Percentiles rank a stretch among this genome's conserved stretches.
phyloP scores from a whole-genome alignment of 2,888 invertebrate species.

The Cataglyphis cursor region DNA sequence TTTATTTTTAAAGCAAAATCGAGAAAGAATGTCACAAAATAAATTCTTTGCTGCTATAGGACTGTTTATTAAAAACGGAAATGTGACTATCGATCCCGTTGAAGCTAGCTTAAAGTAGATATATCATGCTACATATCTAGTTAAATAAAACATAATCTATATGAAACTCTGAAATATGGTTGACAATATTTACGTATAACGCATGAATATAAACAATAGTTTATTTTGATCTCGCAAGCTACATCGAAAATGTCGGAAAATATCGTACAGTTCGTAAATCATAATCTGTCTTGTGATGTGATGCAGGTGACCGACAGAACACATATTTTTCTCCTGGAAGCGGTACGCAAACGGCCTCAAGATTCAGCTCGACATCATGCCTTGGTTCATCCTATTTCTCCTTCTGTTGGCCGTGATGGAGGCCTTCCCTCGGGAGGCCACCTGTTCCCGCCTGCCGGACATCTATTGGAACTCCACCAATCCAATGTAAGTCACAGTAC shows the following conservation, averaged over 20 bases:
- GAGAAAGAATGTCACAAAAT: background rate
- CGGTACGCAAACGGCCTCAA: constrained; percentile 85
- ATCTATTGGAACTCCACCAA: constrained; percentile 89
- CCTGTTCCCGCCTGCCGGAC: constrained; percentile 87
- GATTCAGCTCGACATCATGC: constrained; percentile 87
- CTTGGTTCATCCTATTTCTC: constrained; percentile 88
- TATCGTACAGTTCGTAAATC: constrained; percentile 4
- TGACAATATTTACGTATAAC: background rate
- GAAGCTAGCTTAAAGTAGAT: constrained; percentile 36
- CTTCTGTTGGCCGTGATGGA: constrained; percentile 88
- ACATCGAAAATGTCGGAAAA: background rate
- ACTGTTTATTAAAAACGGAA: constrained; percentile 35
- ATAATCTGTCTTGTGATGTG: constrained; percentile 15
- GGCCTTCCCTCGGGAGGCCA: constrained; percentile 87
- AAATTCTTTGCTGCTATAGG: background rate
- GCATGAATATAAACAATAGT: constrained; percentile 5
- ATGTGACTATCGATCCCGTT: constrained; percentile 23
- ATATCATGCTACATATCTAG: background rate
- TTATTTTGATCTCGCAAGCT: background rate
- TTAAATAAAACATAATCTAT: background rate
- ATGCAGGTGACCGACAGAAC: constrained; percentile 79
- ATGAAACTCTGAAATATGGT: background rate
- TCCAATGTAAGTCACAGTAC: constrained; percentile 87
- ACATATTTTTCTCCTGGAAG: constrained; percentile 77
- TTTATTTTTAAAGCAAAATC: background rate